Conservation (phyloP, 2,797 vertebrate genomes). For the Margarornis squamiger region DNA sequence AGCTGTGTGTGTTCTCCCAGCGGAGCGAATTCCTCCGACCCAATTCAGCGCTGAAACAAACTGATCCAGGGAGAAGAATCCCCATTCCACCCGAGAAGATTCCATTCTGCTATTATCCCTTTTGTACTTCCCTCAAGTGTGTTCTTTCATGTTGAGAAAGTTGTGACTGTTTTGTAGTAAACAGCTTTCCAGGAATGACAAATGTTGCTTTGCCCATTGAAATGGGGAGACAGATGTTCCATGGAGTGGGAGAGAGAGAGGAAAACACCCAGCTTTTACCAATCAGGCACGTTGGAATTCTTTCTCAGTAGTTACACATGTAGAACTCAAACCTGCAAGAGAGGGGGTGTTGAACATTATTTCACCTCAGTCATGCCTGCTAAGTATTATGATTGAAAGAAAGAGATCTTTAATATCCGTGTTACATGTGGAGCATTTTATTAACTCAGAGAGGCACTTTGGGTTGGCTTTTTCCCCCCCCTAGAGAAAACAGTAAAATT, state of each 20-base stretch:
- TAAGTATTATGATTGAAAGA: not conserved
- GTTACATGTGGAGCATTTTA: not conserved
- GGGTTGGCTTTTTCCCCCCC: not conserved
- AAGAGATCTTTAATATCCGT: not conserved
- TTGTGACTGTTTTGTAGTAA: not conserved
- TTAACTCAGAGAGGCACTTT: conserved; percentile 13
- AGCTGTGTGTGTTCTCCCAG: not conserved
- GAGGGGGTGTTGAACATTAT: not conserved
- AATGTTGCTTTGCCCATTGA: not conserved
- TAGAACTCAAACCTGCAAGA: not conserved
- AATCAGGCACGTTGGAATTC: not conserved
- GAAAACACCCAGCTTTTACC: not conserved
- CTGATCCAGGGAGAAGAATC: not conserved
- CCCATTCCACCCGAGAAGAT: not conserved
- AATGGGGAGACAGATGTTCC: not conserved
- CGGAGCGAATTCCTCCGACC: not conserved
- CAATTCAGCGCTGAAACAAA: not conserved
- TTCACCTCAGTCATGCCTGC: not conserved
- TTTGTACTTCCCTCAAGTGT: not conserved
- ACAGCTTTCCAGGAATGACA: not conserved
- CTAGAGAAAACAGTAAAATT: conserved; percentile 19
- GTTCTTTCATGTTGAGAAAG: not conserved
- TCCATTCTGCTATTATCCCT: fast-evolving
- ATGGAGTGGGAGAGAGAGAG: not conserved
- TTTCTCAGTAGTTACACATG: not conserved